phyloP scores from a whole-genome alignment of 2,888 invertebrate genomes.

The Himalopsyche anomala region DNA sequence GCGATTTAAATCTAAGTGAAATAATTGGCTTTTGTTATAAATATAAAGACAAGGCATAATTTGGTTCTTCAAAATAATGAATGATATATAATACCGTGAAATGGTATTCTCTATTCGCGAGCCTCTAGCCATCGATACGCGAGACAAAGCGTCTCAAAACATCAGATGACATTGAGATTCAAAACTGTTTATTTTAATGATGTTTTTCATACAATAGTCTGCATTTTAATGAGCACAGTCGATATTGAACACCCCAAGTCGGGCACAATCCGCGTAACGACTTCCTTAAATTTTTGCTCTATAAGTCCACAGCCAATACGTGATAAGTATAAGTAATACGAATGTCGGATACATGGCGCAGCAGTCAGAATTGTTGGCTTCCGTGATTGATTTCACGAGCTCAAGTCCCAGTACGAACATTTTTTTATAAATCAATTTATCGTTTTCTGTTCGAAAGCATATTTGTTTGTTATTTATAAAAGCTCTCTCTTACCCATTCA shows the following conservation, averaged over 20 bases:
- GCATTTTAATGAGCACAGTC: conserved; percentile 38
- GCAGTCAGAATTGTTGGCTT: no score
- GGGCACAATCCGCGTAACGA: conserved; percentile 5
- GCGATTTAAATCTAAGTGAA: no score
- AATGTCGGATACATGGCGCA: no score
- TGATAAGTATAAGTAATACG: not conserved
- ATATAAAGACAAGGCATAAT: no score
- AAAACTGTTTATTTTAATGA: conserved; percentile 42
- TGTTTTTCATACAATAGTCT: conserved; percentile 42
- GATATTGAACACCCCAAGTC: not conserved
- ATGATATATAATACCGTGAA: not conserved
- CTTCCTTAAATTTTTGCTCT: conserved; percentile 32
- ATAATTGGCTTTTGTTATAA: no score
- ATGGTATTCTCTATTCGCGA: not conserved
- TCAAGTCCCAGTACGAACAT: no score
- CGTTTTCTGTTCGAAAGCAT: no score
- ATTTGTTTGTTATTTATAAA: no score
- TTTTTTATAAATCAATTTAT: no score
- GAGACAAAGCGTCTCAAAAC: conserved; percentile 28
- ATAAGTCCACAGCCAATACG: conserved; percentile 9
- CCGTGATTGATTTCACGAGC: no score
- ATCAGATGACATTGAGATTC: conserved; percentile 33
- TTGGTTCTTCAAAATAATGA: not conserved
- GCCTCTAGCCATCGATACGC: not conserved
- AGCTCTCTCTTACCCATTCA: no score